Conservation (phyloP, 2,888 invertebrate species). For the Galerucella nymphaeae region DNA sequence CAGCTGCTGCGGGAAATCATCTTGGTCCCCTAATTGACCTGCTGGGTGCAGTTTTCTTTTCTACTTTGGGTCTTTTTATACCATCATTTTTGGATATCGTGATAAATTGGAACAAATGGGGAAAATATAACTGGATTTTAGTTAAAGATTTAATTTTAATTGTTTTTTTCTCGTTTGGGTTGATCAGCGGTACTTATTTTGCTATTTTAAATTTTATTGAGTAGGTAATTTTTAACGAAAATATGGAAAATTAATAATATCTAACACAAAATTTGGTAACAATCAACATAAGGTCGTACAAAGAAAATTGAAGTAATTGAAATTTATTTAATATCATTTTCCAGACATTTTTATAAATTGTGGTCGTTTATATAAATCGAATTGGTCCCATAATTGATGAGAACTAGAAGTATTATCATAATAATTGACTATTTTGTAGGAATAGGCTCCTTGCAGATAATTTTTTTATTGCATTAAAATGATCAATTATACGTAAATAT, state of each 20-base stretch:
- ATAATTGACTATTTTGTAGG: not conserved
- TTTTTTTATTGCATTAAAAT: too few relatives aligned
- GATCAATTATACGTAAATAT: too few relatives aligned
- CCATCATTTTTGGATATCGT: conserved; percentile 81
- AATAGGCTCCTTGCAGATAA: too few relatives aligned
- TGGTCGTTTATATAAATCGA: too few relatives aligned
- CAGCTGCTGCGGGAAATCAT: conserved; percentile 77
- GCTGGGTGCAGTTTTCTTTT: conserved; percentile 82
- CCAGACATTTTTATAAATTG: too few relatives aligned
- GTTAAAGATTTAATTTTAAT: conserved; percentile 74
- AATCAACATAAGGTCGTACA: too few relatives aligned
- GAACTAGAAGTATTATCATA: not conserved
- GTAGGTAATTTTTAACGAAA: not conserved
- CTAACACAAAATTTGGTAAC: too few relatives aligned
- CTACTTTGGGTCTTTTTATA: conserved; percentile 76
- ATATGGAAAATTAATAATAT: not conserved
- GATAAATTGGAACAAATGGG: conserved; percentile 76
- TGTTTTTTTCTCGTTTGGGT: conserved; percentile 74
- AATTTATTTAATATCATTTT: too few relatives aligned
- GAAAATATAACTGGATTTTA: conserved; percentile 73
- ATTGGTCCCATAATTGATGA: too few relatives aligned
- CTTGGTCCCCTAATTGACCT: conserved; percentile 89
- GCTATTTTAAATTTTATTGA: conserved; percentile 51
- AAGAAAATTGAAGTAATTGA: too few relatives aligned
- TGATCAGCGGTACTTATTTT: conserved; percentile 72